Percentiles rank a stretch among this genome's conserved stretches.
These are phyloP conservation scores for Malurus elegans DNA, from an alignment of 2,113 vertebrate species.

Conservation along the genomic window DNA sequence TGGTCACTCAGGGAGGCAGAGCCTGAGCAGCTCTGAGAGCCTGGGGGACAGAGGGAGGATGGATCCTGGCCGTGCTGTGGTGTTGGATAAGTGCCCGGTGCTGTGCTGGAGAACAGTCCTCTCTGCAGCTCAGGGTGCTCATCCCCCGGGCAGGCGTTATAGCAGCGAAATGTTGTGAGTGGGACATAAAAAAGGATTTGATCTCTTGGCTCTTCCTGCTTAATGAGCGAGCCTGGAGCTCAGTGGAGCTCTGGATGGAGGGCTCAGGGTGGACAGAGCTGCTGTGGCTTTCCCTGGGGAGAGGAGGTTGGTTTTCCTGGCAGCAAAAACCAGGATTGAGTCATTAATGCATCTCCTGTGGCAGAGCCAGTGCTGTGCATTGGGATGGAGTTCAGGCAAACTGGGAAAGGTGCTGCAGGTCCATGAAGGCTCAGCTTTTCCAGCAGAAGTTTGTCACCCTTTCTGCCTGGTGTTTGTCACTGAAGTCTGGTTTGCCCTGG, in stretches of 20 bases:
- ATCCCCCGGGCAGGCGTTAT: neutral
- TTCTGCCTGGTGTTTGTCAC: neutral
- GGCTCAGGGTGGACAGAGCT: neutral
- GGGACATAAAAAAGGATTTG: neutral
- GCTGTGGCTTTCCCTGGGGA: neutral
- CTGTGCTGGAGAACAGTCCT: accelerated
- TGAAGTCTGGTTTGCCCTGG: neutral
- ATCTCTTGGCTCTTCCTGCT: neutral
- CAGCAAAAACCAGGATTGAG: neutral
- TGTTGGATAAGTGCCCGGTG: neutral
- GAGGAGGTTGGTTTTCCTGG: neutral
- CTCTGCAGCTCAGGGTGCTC: neutral
- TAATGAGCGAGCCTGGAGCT: neutral
- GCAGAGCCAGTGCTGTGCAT: accelerated
- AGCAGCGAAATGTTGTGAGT: neutral
- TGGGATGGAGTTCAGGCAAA: accelerated
- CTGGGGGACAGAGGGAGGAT: neutral
- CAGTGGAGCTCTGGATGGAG: accelerated
- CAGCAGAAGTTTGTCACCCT: accelerated
- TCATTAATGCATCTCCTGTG: neutral
- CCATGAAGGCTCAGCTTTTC: neutral
- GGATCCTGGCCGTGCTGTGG: neutral
- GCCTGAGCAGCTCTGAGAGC: neutral
- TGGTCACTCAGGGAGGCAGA: neutral
- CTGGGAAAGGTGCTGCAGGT: neutral